Evolutionary conservation across 2,888 invertebrate species (phyloP), one percentile per base, ranked within the genome.

Genomic region (Aquatica leii): DNA sequence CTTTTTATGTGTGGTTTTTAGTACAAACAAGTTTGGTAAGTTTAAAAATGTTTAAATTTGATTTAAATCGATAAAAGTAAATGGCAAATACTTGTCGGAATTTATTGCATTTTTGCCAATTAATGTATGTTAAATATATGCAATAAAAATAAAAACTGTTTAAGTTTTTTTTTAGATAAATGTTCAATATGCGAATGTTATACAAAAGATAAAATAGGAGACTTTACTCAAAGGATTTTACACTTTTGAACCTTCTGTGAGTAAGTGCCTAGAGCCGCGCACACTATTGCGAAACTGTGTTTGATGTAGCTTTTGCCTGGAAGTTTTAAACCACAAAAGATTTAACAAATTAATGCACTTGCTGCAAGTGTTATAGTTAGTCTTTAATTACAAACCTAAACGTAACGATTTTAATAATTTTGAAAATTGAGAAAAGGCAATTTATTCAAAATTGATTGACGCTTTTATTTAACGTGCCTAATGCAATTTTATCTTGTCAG

Each of bases 141-240:
- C n/a, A n/a, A n/a, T n/a, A n/a, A n/a, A n/a, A n/a, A n/a, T n/a
- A n/a, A n/a, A n/a, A n/a, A n/a, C n/a, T n/a, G n/a, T n/a, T n/a
- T n/a, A n/a, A n/a, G n/a, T n/a, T n/a, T n/a, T n/a, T n/a, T 41
- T 41, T 41, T 41, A 15, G n/a, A 15, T 3, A 41, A 41, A 46
- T 20, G 18, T 18, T 46, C 46, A n/a, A 46, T 18, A 3, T 20
- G 11, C 18, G 18, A n/a, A 12, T 37, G 11, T 11, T 18, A 4
- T 18, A n/a, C 4, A 4, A 15, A 43, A 43, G 43, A 43, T 43
- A 15, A 15, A 43, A 43, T 14, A 5, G 43, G 43, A 6, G 37
- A 12, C 9, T 3, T 43, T 43, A 14, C 43, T 43, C 43, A 43
- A 43, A 43, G 43, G 43, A 43, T 43, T 43, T 43, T 46, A 20